Base-by-base conservation (phyloP, 1,140 invertebrate species). In the Vanessa atalanta region DNA sequence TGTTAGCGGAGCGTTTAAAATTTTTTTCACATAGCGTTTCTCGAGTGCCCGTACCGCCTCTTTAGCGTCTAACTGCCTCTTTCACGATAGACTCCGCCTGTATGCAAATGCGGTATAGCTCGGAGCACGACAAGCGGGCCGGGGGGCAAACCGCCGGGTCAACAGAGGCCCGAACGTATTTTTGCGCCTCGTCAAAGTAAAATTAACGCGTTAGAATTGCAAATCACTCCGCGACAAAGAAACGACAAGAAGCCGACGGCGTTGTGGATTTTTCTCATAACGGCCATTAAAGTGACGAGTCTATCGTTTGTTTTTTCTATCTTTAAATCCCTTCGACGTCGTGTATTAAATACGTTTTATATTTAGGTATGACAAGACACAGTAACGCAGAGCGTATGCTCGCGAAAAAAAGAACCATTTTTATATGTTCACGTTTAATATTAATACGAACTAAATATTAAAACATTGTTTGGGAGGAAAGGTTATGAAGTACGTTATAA, bases 181-280 rank as follows among this genome's bases (percentile, higher is more conserved):
- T 91, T 91, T 88, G 81, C 82, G 84, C 86, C 83, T 86, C 88
- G 84, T 92, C 90, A 90, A 90, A 92, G 88, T 86, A 82, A 90
- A 92, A 92, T 92, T 92, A 92, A 86, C 87, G 87, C 81, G 75
- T 88, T 87, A 85, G 88, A 92, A 87, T 90, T 92, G 90, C 90
- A 92, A 92, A 92, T 92, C 85, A 89, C 80, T 83, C 77, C 72
- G 76, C 81, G 84, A 88, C 87, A 88, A 87, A 88, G 87, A 86
- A 88, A 90, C 81, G 85, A 88, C 87, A 84, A 87, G 83, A 79
- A 82, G 83, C 83, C 80, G 80, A 70, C 78, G 79, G 83, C 84
- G 79, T 84, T 91, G 84, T 88, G 79, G 83, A 86, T 87, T 90
- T 89, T 90, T 88, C 87, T 85, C 80, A 86, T 88, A 87, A 86